Conservation (phyloP, 2,797 vertebrate genomes). For the Denticeps clupeoides region DNA sequence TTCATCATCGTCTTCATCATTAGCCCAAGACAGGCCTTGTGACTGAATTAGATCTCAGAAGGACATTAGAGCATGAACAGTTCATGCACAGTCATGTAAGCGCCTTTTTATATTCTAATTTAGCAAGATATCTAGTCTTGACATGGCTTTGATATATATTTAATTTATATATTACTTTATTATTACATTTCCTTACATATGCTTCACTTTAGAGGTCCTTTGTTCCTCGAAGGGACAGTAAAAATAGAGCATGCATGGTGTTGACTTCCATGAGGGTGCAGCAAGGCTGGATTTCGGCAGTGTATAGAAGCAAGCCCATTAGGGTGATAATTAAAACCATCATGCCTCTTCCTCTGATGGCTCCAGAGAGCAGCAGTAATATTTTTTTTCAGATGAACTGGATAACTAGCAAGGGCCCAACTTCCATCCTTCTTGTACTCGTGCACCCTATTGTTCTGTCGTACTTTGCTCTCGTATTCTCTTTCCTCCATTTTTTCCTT, state of each 20-base stretch:
- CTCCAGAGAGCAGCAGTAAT: slow-evolving; percentile 5
- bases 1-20: neutral
- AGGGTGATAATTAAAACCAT: slow-evolving; percentile 9
- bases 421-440: neutral
- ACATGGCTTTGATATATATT: too few species aligned
- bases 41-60: slow-evolving; percentile 4
- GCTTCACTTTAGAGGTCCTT: neutral
- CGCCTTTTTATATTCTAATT: too few species aligned
- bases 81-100: too few species aligned
- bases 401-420: neutral
- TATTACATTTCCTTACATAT: too few species aligned
- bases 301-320: neutral
- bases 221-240: neutral
- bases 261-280: too few species aligned
- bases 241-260: too few species aligned
- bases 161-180: too few species aligned
- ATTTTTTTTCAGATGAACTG: too few species aligned
- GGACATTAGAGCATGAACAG: neutral
- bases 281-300: too few species aligned
- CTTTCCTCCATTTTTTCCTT: slow-evolving; percentile 17
- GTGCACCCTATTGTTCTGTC: slow-evolving; percentile 27
- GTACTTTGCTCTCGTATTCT: slow-evolving; percentile 22
- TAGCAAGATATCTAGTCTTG: too few species aligned
- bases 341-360: slow-evolving; percentile 6
- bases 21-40: slow-evolving; percentile 3